Conservation (phyloP, 2,113 vertebrate genomes). For the Vimba vimba region DNA sequence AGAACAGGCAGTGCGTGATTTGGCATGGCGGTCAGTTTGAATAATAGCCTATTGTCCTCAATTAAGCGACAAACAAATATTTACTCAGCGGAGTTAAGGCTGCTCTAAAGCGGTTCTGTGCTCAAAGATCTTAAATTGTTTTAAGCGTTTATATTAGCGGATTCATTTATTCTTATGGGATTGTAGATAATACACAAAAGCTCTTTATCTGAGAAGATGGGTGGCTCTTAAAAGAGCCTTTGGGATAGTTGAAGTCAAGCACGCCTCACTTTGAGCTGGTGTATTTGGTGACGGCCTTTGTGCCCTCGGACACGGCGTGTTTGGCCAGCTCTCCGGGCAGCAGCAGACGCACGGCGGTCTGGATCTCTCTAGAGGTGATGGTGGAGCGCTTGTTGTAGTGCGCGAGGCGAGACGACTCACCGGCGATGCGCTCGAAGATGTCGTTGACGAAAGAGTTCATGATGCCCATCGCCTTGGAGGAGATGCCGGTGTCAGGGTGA, state of each 20-base stretch:
- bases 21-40: too few species aligned
- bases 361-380: slow-evolving; percentile 81
- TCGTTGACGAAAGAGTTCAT: slow-evolving; percentile 82
- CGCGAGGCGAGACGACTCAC: slow-evolving; percentile 63
- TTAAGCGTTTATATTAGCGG: too few species aligned
- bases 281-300: background rate
- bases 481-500: slow-evolving; percentile 76
- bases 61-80: too few species aligned
- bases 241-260: background rate
- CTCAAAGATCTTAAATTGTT: too few species aligned
- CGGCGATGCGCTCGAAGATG: slow-evolving; percentile 69
- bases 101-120: too few species aligned
- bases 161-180: too few species aligned
- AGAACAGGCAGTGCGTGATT: too few species aligned
- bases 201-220: background rate
- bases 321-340: slow-evolving; percentile 44
- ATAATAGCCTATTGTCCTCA: too few species aligned
- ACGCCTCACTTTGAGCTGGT: background rate
- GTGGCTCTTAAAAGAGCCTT: slow-evolving; percentile 29
- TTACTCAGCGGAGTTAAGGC: too few species aligned
- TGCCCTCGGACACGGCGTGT: slow-evolving; percentile 43
- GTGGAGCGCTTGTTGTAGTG: slow-evolving; percentile 74
- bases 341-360: slow-evolving; percentile 80
- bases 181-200: too few species aligned
- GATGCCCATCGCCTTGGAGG: slow-evolving; percentile 73